Percentiles rank a stretch among this genome's conserved stretches.
These are phyloP conservation scores for mouse (Mus musculus) DNA, from an alignment of 2,113 vertebrate genomes.

Conservation along the genomic window DNA sequence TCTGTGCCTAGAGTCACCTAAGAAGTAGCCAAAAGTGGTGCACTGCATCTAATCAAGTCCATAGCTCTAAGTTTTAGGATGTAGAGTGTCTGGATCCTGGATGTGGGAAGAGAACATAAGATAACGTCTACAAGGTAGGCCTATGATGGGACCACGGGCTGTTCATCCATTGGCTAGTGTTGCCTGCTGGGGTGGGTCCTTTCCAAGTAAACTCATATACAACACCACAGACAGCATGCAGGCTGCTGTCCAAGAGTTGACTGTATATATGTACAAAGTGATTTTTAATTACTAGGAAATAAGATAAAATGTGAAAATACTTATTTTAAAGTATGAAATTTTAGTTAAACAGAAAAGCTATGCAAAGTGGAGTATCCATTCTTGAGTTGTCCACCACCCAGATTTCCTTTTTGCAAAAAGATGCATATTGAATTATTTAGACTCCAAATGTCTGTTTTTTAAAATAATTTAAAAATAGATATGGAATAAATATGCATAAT, in stretches of 20 bases:
- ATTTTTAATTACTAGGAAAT: neutral
- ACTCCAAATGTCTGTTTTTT: neutral
- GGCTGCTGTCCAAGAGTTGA: too few species aligned
- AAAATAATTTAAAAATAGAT: neutral
- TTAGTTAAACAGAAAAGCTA: neutral
- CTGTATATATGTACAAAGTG: neutral
- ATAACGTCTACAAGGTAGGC: neutral
- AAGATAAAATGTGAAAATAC: neutral
- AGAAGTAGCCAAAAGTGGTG: neutral
- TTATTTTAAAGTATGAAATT: neutral
- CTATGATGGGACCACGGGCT: accelerated
- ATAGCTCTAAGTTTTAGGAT: neutral
- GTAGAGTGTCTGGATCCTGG: accelerated
- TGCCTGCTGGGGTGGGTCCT: accelerated
- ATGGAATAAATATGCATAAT: neutral
- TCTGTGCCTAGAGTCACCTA: neutral
- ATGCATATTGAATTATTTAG: neutral
- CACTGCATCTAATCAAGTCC: neutral
- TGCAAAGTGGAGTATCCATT: neutral
- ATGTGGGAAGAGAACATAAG: accelerated
- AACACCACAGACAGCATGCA: accelerated
- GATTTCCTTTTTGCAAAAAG: neutral
- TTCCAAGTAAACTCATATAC: too few species aligned
- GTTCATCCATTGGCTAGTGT: accelerated
- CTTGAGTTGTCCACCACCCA: neutral